phyloP scores from a whole-genome alignment of 2,797 vertebrate species.

The Echeneis naucrates region DNA sequence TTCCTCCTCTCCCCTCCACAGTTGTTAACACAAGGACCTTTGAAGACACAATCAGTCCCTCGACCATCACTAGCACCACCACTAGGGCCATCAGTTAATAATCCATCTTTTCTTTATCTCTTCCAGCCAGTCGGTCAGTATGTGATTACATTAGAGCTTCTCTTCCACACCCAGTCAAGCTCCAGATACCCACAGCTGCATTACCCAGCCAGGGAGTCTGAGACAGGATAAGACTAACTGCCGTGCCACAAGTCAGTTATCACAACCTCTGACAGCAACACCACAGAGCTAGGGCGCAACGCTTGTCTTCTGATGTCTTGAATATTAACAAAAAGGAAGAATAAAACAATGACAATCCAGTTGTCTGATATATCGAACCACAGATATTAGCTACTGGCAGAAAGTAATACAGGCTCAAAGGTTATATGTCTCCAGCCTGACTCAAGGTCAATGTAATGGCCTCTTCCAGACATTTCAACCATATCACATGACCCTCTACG shows the following conservation, averaged over 20 bases:
- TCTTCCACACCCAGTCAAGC: constrained; percentile 49
- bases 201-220: constrained; percentile 54
- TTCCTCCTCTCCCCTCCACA: neutral
- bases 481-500: neutral
- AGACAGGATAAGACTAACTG: constrained; percentile 32
- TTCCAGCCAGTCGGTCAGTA: constrained; percentile 31
- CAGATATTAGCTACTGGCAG: too few species aligned
- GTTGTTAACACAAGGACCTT: constrained; percentile 36
- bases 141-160: constrained; percentile 58
- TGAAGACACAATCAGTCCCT: constrained; percentile 40
- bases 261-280: constrained; percentile 1
- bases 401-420: neutral
- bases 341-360: neutral
- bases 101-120: constrained; percentile 49
- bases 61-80: neutral
- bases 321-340: too few species aligned
- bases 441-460: neutral
- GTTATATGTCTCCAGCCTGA: neutral
- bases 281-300: neutral
- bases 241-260: constrained; percentile 19
- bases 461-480: neutral
- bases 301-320: too few species aligned
- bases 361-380: too few species aligned
- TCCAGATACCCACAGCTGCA: constrained; percentile 55
- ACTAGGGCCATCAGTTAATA: constrained; percentile 37